These are phyloP conservation scores for Synanceia verrucosa DNA, from an alignment of 2,797 vertebrate species.

Conservation along the genomic window DNA sequence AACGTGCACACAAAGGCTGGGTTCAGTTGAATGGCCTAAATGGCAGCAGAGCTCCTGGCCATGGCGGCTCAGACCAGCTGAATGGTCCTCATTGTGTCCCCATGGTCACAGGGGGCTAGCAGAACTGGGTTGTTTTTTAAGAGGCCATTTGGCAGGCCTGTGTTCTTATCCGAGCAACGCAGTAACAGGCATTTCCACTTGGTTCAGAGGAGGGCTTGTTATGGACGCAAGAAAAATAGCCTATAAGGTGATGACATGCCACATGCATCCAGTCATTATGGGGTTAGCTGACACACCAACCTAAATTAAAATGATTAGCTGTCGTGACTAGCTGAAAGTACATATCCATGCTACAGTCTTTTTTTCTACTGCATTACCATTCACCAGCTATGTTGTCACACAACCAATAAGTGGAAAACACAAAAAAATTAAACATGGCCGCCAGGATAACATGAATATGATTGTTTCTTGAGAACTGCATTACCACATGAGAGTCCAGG, in stretches of 20 bases:
- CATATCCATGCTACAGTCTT: no score
- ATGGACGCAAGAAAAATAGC: slow-evolving; percentile 31
- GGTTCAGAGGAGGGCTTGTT: slow-evolving; percentile 48
- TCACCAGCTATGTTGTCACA: background rate
- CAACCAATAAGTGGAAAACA: background rate
- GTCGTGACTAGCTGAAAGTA: background rate
- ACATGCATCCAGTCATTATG: slow-evolving; percentile 3
- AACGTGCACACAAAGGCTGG: slow-evolving; percentile 71
- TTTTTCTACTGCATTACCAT: no score
- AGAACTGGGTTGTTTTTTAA: slow-evolving; percentile 80
- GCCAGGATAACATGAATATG: background rate
- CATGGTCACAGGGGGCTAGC: slow-evolving; percentile 76
- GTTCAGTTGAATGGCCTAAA: slow-evolving; percentile 79
- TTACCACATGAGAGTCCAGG: background rate
- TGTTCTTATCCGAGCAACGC: slow-evolving; percentile 76
- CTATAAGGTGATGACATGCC: slow-evolving; percentile 13
- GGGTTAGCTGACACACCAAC: background rate
- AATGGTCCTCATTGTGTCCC: slow-evolving; percentile 84
- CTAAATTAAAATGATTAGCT: background rate
- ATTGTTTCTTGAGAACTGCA: background rate
- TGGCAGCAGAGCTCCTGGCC: slow-evolving; percentile 77
- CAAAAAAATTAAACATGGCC: background rate
- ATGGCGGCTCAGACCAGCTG: slow-evolving; percentile 70
- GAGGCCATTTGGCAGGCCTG: slow-evolving; percentile 75
- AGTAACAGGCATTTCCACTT: slow-evolving; percentile 75